Percentiles rank a stretch among this genome's conserved stretches.
Evolutionary conservation across 2,797 vertebrate genomes (phyloP).

Genomic region (Poeciliopsis turneri): DNA sequence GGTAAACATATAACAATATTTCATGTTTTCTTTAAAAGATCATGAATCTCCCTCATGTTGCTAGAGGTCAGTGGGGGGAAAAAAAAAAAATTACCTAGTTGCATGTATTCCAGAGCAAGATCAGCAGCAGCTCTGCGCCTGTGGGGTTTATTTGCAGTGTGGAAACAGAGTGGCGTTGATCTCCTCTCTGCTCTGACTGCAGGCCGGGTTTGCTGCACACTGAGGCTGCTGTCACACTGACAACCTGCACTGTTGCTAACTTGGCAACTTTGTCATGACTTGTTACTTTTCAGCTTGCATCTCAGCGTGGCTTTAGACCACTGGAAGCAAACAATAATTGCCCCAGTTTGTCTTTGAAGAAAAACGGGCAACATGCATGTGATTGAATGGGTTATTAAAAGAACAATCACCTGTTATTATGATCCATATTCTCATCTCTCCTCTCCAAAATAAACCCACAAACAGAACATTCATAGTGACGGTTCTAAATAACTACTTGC

Average conservation of each 20-base stretch:
- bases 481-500: conserved; percentile 44
- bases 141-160: not conserved
- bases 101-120: not conserved
- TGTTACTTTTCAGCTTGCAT: not conserved
- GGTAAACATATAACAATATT: not conserved
- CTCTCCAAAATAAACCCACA: conserved; percentile 29
- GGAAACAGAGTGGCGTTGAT: too few species aligned
- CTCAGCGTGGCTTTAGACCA: not conserved
- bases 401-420: conserved; percentile 57
- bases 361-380: not conserved
- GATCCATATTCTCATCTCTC: conserved; percentile 42
- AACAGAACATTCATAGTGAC: conserved; percentile 32
- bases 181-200: too few species aligned
- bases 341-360: conserved; percentile 24
- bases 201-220: too few species aligned
- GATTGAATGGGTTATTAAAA: conserved; percentile 28
- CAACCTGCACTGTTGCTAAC: too few species aligned
- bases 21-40: not conserved
- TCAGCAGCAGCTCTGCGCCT: not conserved
- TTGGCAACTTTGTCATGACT: too few species aligned
- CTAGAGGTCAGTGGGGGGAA: not conserved
- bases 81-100: not conserved
- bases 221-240: too few species aligned
- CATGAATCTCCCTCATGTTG: not conserved
- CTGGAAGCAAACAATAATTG: not conserved